phyloP scores from a whole-genome alignment of 1,140 invertebrate genomes.

The Wasmannia auropunctata region DNA sequence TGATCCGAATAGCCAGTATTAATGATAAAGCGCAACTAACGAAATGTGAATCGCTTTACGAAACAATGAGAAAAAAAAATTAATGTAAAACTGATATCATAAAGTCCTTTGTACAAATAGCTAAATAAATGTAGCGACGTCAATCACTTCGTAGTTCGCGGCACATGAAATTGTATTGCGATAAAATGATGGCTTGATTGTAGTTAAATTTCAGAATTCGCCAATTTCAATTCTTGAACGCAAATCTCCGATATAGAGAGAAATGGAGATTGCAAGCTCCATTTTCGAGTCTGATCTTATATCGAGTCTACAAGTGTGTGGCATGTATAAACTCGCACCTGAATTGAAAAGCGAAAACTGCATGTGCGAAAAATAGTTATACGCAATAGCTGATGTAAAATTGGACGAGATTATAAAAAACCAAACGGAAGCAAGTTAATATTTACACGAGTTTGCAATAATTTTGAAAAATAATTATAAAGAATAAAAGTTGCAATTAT shows the following conservation, averaged over 20 bases:
- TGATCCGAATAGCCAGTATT: not conserved
- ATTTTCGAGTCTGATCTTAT: conserved; percentile 1
- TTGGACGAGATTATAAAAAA: not conserved
- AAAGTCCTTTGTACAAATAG: not conserved
- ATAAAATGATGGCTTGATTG: not conserved
- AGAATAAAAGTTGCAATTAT: not conserved
- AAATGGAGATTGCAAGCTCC: not conserved
- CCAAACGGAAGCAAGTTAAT: not conserved
- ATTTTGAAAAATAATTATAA: not conserved
- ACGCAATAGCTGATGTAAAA: not conserved
- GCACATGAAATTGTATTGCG: not conserved
- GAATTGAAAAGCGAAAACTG: not conserved
- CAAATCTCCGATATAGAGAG: not conserved
- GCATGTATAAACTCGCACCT: not conserved
- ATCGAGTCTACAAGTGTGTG: not conserved
- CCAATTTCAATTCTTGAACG: not conserved
- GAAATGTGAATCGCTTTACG: not conserved
- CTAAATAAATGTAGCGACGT: too few relatives aligned
- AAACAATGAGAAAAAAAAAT: not conserved
- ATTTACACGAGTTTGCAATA: not conserved
- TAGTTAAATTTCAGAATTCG: not conserved
- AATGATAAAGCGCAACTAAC: conserved; percentile 24
- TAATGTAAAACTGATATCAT: not conserved
- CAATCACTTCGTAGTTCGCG: not conserved
- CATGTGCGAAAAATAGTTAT: not conserved